Evolutionary conservation across 1,140 invertebrate genomes (phyloP).

Genomic region (Mactra quadrangularis): DNA sequence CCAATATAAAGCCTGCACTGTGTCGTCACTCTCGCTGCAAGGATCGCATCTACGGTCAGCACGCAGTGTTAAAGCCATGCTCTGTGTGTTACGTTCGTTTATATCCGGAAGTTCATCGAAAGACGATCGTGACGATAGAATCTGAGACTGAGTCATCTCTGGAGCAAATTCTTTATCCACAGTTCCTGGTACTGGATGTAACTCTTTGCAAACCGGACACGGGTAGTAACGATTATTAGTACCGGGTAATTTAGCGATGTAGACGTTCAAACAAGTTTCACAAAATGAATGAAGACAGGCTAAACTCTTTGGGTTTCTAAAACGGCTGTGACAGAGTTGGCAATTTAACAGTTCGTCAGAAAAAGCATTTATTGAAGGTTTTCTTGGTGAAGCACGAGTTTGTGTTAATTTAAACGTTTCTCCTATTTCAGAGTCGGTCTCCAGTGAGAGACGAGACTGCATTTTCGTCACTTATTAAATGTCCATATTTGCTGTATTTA

Average conservation of each 20-base stretch:
- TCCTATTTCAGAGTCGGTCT: slow-evolving; percentile 55
- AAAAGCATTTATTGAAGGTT: slow-evolving; percentile 44
- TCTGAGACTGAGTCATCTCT: not conserved
- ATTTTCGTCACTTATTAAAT: slow-evolving; percentile 1
- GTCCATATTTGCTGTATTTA: too few relatives aligned
- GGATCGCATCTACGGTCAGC: slow-evolving; percentile 41
- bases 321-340: slow-evolving; percentile 53
- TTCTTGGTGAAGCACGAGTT: slow-evolving; percentile 10
- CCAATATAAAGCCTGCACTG: slow-evolving; percentile 40
- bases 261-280: slow-evolving; percentile 57
- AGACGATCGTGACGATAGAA: slow-evolving; percentile 16
- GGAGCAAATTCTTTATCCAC: not conserved
- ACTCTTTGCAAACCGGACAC: slow-evolving; percentile 50
- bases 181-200: slow-evolving; percentile 29
- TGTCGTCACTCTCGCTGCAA: slow-evolving; percentile 42
- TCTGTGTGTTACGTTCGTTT: not conserved
- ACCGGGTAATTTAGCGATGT: slow-evolving; percentile 55
- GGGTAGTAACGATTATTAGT: slow-evolving; percentile 44
- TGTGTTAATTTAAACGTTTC: slow-evolving; percentile 55
- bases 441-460: slow-evolving; percentile 35
- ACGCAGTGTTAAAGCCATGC: slow-evolving; percentile 39
- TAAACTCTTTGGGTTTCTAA: slow-evolving; percentile 55
- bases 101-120: slow-evolving; percentile 6
- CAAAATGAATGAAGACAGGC: slow-evolving; percentile 54
- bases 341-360: slow-evolving; percentile 57